Conservation (phyloP, 1,140 invertebrate species). For the Drepana arcuata region DNA sequence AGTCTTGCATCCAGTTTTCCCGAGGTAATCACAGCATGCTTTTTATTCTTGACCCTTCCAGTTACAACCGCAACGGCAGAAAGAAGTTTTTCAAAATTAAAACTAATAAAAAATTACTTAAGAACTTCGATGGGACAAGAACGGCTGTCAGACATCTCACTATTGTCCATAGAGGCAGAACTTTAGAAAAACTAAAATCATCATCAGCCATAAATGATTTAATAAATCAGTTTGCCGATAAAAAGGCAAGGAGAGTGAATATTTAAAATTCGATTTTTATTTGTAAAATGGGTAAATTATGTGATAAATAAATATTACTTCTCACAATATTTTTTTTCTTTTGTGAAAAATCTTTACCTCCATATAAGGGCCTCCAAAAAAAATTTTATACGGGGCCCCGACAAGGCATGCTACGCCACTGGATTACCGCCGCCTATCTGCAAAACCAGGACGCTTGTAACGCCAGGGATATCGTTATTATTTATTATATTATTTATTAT, state of each 20-base stretch:
- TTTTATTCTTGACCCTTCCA: slow-evolving; percentile 37
- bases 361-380: slow-evolving; percentile 2
- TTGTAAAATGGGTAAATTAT: slow-evolving; percentile 12
- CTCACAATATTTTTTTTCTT: slow-evolving; percentile 7
- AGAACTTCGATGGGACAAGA: slow-evolving; percentile 22
- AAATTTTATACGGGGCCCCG: background rate
- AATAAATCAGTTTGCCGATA: slow-evolving; percentile 17
- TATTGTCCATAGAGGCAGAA: slow-evolving; percentile 22
- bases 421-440: too few relatives aligned
- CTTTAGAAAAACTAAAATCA: slow-evolving; percentile 24
- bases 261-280: slow-evolving; percentile 13
- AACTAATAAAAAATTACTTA: slow-evolving; percentile 29
- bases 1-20: slow-evolving; percentile 30
- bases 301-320: slow-evolving; percentile 14
- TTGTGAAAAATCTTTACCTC: slow-evolving; percentile 9
- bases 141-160: slow-evolving; percentile 11
- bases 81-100: slow-evolving; percentile 34
- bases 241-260: slow-evolving; percentile 17
- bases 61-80: slow-evolving; percentile 25
- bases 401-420: background rate
- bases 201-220: slow-evolving; percentile 24
- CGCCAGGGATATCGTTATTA: too few relatives aligned
- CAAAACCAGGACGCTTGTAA: too few relatives aligned
- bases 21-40: slow-evolving; percentile 32
- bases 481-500: too few relatives aligned